A percentile compares a stretch with the other conserved stretches of the same genome.
Conservation (phyloP, 2,113 vertebrate species). For the Otis tarda region DNA sequence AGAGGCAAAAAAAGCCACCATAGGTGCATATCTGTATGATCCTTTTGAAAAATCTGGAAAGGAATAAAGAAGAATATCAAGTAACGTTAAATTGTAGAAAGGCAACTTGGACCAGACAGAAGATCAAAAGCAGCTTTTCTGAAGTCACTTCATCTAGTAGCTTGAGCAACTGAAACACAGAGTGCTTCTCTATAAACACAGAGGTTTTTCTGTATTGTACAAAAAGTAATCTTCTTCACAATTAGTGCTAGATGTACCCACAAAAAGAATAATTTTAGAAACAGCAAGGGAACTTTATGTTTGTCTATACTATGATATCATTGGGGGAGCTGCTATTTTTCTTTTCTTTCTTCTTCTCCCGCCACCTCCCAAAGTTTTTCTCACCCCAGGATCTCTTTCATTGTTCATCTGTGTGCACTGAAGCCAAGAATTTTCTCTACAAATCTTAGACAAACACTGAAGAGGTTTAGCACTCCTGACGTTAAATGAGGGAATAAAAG, state of each 20-base stretch:
- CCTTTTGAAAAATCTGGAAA: slow-evolving; percentile 82
- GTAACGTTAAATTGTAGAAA: neutral
- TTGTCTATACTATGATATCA: neutral
- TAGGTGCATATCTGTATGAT: slow-evolving; percentile 81
- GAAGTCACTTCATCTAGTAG: neutral
- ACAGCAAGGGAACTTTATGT: neutral
- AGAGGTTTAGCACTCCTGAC: neutral
- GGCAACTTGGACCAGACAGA: neutral
- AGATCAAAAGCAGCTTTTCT: slow-evolving; percentile 3
- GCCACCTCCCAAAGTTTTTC: neutral
- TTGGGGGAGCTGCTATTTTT: neutral
- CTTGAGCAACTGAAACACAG: neutral
- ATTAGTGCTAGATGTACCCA: neutral
- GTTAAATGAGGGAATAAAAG: slow-evolving; percentile 17
- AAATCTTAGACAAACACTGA: neutral
- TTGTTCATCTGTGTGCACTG: neutral
- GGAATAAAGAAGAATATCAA: slow-evolving; percentile 2
- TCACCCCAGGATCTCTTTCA: neutral
- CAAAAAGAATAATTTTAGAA: slow-evolving; percentile 5
- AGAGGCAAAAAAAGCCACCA: slow-evolving; percentile 83
- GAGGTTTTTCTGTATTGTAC: neutral
- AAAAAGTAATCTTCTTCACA: slow-evolving; percentile 46
- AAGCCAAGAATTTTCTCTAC: neutral
- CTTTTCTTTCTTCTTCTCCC: neutral
- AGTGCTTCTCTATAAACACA: neutral